Percentiles rank a stretch among this genome's conserved stretches.
Evolutionary conservation across 2,113 vertebrate genomes (phyloP).

Genomic region (Platysteira castanea): DNA sequence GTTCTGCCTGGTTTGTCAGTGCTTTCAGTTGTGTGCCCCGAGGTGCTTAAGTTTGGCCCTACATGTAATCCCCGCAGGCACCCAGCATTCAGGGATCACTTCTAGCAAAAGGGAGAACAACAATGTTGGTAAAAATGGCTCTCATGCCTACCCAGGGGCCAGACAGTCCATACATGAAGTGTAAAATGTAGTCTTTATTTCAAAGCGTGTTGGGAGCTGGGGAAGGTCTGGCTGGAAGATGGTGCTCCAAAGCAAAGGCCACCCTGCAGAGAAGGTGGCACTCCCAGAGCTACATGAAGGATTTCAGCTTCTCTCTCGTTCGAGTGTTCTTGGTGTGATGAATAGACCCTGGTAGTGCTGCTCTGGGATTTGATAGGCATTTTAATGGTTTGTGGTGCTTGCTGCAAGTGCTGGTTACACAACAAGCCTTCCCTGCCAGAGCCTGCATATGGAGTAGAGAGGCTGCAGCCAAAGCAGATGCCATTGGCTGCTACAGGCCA

Average conservation of each 20-base stretch:
- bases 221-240: not conserved
- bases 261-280: not conserved
- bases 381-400: not conserved
- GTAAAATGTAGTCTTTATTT: not conserved
- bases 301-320: not conserved
- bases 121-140: not conserved
- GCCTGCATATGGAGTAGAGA: not conserved
- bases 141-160: not conserved
- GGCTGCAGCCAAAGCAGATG: not conserved
- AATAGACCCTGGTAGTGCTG: not conserved
- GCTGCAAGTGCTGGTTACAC: not conserved
- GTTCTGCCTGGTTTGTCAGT: not conserved
- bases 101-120: not conserved
- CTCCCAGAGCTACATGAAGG: not conserved
- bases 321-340: not conserved
- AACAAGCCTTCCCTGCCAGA: not conserved
- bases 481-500: not conserved
- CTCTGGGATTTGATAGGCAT: not conserved
- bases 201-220: accelerated
- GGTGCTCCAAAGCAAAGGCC: not conserved
- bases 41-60: not conserved
- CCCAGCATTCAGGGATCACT: not conserved
- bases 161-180: not conserved
- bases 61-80: accelerated
- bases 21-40: accelerated